phyloP scores from a whole-genome alignment of 1,140 invertebrate genomes.

The Drosophila kohkoa region DNA sequence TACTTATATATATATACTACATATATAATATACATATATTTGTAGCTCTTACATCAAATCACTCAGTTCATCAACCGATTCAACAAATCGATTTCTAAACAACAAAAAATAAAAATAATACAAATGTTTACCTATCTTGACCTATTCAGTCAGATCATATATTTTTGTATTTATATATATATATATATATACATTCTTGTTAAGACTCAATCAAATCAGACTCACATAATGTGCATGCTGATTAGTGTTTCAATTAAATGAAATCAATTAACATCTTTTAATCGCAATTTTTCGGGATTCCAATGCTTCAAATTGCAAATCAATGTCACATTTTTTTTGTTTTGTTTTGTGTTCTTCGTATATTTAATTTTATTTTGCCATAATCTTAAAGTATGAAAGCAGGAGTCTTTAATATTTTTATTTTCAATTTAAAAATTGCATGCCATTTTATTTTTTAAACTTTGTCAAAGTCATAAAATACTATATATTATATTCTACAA shows the following conservation, averaged over 20 bases:
- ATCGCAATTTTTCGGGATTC: slow-evolving; percentile 35
- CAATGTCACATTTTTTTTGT: slow-evolving; percentile 13
- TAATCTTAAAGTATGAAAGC: neutral
- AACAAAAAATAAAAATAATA: neutral
- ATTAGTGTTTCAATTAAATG: slow-evolving; percentile 13
- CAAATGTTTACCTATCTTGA: neutral
- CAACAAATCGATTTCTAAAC: slow-evolving; percentile 2
- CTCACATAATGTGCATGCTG: slow-evolving; percentile 34
- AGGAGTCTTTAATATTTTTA: neutral
- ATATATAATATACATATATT: neutral
- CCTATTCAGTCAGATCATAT: slow-evolving; percentile 23
- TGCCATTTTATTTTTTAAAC: neutral
- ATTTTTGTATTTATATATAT: slow-evolving; percentile 1
- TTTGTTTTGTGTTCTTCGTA: slow-evolving; percentile 13
- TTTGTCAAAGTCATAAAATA: neutral
- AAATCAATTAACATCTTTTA: slow-evolving; percentile 14
- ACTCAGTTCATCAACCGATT: slow-evolving; percentile 20
- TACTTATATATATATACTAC: neutral
- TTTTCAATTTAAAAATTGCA: neutral
- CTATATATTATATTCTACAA: too few relatives aligned
- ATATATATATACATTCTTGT: slow-evolving; percentile 12
- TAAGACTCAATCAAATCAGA: slow-evolving; percentile 19
- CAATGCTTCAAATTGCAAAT: neutral
- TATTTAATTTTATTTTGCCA: slow-evolving; percentile 10
- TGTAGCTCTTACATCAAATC: neutral